A percentile compares a stretch with the other conserved stretches of the same genome.
Conservation (phyloP, 2,888 invertebrate species). For the Polyploca ridens region DNA sequence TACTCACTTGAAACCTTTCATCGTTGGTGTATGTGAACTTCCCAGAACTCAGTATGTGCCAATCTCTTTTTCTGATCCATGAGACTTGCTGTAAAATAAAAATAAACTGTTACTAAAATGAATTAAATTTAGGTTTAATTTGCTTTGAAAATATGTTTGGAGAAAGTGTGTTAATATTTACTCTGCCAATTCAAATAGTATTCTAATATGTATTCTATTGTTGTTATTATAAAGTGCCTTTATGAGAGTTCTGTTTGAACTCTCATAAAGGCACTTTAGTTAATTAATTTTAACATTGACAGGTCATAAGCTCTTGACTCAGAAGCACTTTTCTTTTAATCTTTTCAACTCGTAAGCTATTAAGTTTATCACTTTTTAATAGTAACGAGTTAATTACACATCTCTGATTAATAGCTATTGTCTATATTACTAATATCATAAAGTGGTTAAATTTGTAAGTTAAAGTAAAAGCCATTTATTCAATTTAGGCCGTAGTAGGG, state of each 20-base stretch:
- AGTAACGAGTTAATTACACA: too few relatives aligned
- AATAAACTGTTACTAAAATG: slow-evolving; percentile 13
- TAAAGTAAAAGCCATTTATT: too few relatives aligned
- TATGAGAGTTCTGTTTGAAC: background rate
- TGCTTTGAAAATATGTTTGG: too few relatives aligned
- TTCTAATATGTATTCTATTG: background rate
- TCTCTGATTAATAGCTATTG: too few relatives aligned
- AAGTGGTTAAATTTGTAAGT: too few relatives aligned
- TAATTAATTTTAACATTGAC: background rate
- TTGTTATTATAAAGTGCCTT: background rate
- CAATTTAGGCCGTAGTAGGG: too few relatives aligned
- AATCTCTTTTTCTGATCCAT: slow-evolving; percentile 96
- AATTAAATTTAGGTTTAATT: background rate
- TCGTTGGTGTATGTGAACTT: slow-evolving; percentile 97
- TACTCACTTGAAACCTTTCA: slow-evolving; percentile 88
- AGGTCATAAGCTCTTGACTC: background rate
- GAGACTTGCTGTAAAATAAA: slow-evolving; percentile 90
- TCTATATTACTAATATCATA: too few relatives aligned
- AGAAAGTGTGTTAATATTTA: background rate
- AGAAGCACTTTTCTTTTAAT: background rate
- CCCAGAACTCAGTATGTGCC: slow-evolving; percentile 97
- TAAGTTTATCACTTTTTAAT: too few relatives aligned
- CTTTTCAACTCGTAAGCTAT: background rate
- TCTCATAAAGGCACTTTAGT: background rate
- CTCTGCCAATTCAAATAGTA: background rate